Base-by-base conservation (phyloP, 2,888 invertebrate genomes). In the Exocentrus adspersus region DNA sequence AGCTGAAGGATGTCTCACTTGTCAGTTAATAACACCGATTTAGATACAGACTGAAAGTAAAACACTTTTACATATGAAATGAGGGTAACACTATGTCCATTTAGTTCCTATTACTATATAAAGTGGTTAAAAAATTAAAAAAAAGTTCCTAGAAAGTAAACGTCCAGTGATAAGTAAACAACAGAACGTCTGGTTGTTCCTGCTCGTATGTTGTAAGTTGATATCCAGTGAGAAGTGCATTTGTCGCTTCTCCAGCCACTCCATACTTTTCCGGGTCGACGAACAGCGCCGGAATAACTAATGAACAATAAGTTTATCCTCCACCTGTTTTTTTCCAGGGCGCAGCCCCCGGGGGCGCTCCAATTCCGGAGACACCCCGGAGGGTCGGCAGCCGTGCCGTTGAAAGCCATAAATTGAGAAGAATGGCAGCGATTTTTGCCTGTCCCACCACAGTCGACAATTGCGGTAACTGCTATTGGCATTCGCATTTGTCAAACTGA, bases 391-490 rank as follows among this genome's bases (percentile, higher is more conserved):
- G 56, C 69, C 68, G 53, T 53, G 71, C 64, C 62, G 66, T 62
- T 69, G 70, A 72, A 70, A 65, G 71, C 68, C 60, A 69, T 69
- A 73, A 76, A 76, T 74, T 72, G 73, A 73, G 73, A 77, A 73
- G 72, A 72, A 77, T 75, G 68, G 65, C 70, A 56, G 74, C 73
- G 73, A 75, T 74, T 75, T 76, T 76, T 75, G 75, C 68, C 68
- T 66, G 72, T 71, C 69, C 69, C 60, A 62, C 60, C 60, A 63
- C 60, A 65, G 66, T 64, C 71, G 68, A 70, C 75, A 72, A 74
- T 72, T 71, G 74, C 67, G 74, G 73, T 73, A 67, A 71, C 75
- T 77, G 77, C 66, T 76, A 78, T 78, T 74, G 78, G 73, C 78
- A 73, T 73, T 74, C 71, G 69, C 77, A 77, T 78, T 78, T 75